Percentiles rank a stretch among this genome's conserved stretches.
Conservation (phyloP, 2,888 invertebrate species). For the Rotaria macrura region DNA sequence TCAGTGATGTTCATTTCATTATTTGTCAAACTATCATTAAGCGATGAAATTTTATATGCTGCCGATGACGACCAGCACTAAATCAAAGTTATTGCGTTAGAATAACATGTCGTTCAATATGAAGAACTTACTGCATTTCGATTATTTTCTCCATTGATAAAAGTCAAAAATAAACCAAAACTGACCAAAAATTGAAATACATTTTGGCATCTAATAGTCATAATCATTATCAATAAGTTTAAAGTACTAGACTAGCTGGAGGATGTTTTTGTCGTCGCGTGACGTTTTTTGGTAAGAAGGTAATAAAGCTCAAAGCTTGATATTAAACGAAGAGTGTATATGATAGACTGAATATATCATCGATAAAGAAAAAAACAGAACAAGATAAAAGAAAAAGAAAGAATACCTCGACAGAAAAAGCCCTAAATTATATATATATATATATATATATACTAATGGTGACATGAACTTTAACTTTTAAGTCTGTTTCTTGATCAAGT, state of each 20-base stretch:
- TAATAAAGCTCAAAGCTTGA: neutral
- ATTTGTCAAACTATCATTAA: neutral
- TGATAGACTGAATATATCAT: neutral
- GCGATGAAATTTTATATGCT: neutral
- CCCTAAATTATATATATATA: neutral
- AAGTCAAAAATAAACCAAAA: neutral
- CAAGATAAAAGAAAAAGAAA: neutral
- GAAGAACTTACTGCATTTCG: neutral
- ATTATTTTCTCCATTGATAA: neutral
- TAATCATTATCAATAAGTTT: neutral
- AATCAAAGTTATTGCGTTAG: neutral
- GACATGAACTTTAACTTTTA: too few species aligned
- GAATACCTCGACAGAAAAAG: neutral
- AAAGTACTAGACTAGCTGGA: neutral
- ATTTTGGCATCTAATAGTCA: neutral
- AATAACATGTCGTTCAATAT: neutral
- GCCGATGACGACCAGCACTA: neutral
- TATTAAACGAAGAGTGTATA: neutral
- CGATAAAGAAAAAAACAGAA: neutral
- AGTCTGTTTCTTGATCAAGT: too few species aligned
- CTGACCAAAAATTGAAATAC: neutral
- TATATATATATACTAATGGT: too few species aligned
- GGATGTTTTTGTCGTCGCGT: neutral
- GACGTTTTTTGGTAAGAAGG: neutral
- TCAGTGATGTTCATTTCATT: neutral